Evolutionary conservation across 1,140 invertebrate genomes (phyloP), one percentile per base, ranked within the genome.

Genomic region (Cecropterus lyciades): DNA sequence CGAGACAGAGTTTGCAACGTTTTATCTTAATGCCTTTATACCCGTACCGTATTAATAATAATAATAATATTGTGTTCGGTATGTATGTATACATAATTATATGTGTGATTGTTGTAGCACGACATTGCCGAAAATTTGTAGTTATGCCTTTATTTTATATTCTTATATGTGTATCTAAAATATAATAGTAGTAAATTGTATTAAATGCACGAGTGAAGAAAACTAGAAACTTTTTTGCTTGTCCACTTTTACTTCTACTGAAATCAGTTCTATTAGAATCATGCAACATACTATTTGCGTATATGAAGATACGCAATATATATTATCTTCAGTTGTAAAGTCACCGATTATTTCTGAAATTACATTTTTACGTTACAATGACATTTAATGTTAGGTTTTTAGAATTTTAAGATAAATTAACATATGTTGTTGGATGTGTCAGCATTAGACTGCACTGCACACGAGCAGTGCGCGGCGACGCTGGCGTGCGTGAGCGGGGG

Each of bases 391-490:
- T n/a, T 3, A n/a, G 11, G n/a, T 40, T 40, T 40, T 40, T 40
- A 4, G 10, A 5, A n/a, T 13, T 40, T 11, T n/a, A 17, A 24
- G 0, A 8, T 48, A 3, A 60, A 60, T 27, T 60, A 60, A 60
- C 27, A 30, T 48, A 7, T 13, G 56, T 6, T 11, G 14, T 60
- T 60, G 56, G 15, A 45, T 59, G 43, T 60, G 27, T 46, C 77
- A 80, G 96, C 96, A 90, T 95, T 95, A 93, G 95, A 97, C 93
- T 98, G 97, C 93, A 95, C 95, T 85, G 95, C 94, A 78, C 97
- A 98, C 93, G 94, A 95, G 91, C 97, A 98, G 64, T 98, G 97
- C 84, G 94, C 96, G 7, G 82, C 91, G 8, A 94, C 95, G 72
- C 93, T 96, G 87, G 95, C 96, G 42, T 98, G 97, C 81, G 93